Base-by-base conservation (phyloP, 2,113 vertebrate species). In the Talpa occidentalis region DNA sequence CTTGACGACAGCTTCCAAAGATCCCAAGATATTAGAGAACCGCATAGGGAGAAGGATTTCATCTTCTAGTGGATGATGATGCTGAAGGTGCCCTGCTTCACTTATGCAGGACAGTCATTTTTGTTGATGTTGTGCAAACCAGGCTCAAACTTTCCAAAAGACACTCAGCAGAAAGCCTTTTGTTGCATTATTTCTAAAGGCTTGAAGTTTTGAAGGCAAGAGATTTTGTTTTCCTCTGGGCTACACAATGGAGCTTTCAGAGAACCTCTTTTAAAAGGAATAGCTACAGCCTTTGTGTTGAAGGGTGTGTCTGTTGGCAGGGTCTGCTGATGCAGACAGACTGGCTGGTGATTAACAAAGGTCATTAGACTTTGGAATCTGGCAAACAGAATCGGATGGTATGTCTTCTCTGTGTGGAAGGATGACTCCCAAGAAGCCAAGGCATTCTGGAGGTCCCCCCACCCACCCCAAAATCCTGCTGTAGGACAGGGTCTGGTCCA, bases 341-440 rank as follows among this genome's bases (percentile, higher is more conserved):
- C 99, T 99, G 99, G 99, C 99, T 99, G 99, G 99, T 99, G 99
- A 99, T 99, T 99, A 99, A 99, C 99, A 99, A 99, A 99, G 98
- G 99, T 99, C 99, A 99, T 99, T 99, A 99, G 99, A 99, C 99
- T 99, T 99, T 99, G 99, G 99, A 99, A 99, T 99, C 99, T 99
- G 98, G 98, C 98, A 98, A 98, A 98, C 98, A 98, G 97, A 98
- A 98, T 98, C 98, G 95, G 98, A 98, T 98, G 98, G 98, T 98
- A 99, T 99, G 98, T 99, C 98, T 98, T 99, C 98, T 98, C 97
- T 97, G 97, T 97, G 96, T 95, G 96, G 98, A 97, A 97, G 98
- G 98, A 99, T 97, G 97, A 98, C 98, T 99, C 98, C 98, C 98
- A 98, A 98, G 98, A 98, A 98, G 98, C 98, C 97, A 96, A 97